Conservation (phyloP, 1,140 invertebrate genomes). For the Hycleus phaleratus region DNA sequence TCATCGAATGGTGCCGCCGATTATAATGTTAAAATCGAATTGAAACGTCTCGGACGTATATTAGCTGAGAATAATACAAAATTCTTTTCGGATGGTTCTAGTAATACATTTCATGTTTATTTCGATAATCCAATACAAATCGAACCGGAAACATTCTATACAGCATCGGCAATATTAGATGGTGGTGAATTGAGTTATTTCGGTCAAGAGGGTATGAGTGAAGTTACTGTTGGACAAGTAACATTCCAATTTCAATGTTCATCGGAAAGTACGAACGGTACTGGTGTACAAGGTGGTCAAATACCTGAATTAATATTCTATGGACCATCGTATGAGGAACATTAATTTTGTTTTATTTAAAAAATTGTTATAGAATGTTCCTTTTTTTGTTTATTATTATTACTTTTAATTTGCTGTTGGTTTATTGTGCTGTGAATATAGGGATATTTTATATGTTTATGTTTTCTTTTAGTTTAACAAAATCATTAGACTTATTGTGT, state of each 20-base stretch:
- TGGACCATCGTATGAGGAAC: conserved; percentile 58
- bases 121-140: conserved; percentile 89
- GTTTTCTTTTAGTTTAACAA: not conserved
- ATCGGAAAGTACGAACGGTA: conserved; percentile 89
- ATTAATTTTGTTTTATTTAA: conserved; percentile 15
- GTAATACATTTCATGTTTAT: conserved; percentile 88
- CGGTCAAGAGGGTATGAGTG: conserved; percentile 89
- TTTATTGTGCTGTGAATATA: not conserved
- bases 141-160: conserved; percentile 85
- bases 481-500: conserved; percentile 13
- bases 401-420: not conserved
- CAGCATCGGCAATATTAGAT: conserved; percentile 81
- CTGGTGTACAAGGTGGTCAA: conserved; percentile 88
- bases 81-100: conserved; percentile 89
- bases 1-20: conserved; percentile 86
- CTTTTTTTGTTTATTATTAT: not conserved
- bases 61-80: conserved; percentile 84
- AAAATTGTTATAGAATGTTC: not conserved
- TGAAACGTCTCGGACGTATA: conserved; percentile 76
- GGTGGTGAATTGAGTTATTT: conserved; percentile 89
- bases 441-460: not conserved
- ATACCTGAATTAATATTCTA: conserved; percentile 93
- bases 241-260: conserved; percentile 93
- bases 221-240: conserved; percentile 79
- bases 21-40: conserved; percentile 83